These are phyloP conservation scores for Caenorhabditis sinica DNA, from an alignment of 2,888 invertebrate species.

Conservation along the genomic window DNA sequence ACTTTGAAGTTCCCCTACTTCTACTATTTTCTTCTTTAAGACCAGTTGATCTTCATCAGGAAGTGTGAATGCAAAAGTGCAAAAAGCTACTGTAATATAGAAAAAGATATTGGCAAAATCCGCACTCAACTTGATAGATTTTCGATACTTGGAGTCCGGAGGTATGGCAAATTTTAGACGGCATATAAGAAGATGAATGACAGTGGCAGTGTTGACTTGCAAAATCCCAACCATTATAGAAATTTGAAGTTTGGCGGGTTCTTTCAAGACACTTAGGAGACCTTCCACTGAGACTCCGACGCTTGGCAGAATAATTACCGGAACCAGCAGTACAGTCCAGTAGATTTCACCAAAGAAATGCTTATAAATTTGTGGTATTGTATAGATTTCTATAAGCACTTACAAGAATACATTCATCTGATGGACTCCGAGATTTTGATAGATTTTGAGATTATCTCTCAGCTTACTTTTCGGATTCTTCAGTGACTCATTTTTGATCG, in stretches of 20 bases:
- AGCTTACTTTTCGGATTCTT: too few species aligned
- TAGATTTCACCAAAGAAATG: conserved; percentile 44
- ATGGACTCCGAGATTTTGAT: too few species aligned
- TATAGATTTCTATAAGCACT: neutral
- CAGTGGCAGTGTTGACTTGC: conserved; percentile 36
- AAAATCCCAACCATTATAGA: conserved; percentile 43
- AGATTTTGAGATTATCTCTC: too few species aligned
- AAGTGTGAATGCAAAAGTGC: conserved; percentile 23
- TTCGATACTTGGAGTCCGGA: neutral
- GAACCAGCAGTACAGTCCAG: conserved; percentile 46
- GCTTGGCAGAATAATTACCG: conserved; percentile 29
- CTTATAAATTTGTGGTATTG: conserved; percentile 3
- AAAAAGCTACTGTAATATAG: neutral
- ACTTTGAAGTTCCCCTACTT: too few species aligned
- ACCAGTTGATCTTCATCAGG: conserved; percentile 34
- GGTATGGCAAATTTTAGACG: conserved; percentile 47
- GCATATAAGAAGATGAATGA: conserved; percentile 38
- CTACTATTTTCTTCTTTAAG: conserved; percentile 13
- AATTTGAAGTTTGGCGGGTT: conserved; percentile 17
- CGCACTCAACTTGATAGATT: conserved; percentile 4
- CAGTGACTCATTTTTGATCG: too few species aligned
- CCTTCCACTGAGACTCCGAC: conserved; percentile 35
- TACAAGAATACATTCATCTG: conserved; percentile 42
- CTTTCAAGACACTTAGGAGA: conserved; percentile 6
- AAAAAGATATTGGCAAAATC: conserved; percentile 23